phyloP scores from a whole-genome alignment of 2,113 vertebrate genomes.

The Ia io region DNA sequence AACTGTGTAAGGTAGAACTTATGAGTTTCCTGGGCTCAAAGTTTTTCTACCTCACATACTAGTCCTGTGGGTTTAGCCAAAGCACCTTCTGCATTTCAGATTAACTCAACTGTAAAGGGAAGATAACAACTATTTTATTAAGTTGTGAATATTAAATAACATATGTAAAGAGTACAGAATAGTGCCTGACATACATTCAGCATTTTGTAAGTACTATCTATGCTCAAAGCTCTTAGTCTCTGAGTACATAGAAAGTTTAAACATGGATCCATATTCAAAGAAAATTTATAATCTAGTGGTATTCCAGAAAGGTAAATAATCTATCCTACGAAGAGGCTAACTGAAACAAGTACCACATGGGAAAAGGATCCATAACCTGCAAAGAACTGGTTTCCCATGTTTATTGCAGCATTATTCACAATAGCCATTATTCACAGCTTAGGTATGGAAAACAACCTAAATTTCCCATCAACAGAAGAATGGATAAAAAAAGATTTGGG shows the following conservation, averaged over 20 bases:
- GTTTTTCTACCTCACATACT: not conserved
- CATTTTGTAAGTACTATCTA: not conserved
- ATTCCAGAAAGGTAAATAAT: not conserved
- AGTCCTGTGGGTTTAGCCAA: not conserved
- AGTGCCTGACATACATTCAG: not conserved
- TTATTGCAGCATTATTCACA: not conserved
- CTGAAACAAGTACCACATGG: not conserved
- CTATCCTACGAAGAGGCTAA: not conserved
- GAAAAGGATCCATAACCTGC: not conserved
- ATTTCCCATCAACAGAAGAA: not conserved
- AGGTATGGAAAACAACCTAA: not conserved
- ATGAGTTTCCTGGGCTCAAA: not conserved
- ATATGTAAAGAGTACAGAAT: not conserved
- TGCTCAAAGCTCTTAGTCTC: not conserved
- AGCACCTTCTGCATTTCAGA: not conserved
- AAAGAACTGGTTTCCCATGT: not conserved
- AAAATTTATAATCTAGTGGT: not conserved
- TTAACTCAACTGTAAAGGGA: not conserved
- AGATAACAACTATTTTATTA: not conserved
- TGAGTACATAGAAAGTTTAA: not conserved
- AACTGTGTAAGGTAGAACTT: not conserved
- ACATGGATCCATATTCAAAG: not conserved
- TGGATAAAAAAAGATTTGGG: not conserved
- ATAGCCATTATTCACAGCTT: not conserved
- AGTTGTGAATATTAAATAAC: not conserved